Conservation (phyloP, 2,888 invertebrate species). For the Polymixis lichenea region DNA sequence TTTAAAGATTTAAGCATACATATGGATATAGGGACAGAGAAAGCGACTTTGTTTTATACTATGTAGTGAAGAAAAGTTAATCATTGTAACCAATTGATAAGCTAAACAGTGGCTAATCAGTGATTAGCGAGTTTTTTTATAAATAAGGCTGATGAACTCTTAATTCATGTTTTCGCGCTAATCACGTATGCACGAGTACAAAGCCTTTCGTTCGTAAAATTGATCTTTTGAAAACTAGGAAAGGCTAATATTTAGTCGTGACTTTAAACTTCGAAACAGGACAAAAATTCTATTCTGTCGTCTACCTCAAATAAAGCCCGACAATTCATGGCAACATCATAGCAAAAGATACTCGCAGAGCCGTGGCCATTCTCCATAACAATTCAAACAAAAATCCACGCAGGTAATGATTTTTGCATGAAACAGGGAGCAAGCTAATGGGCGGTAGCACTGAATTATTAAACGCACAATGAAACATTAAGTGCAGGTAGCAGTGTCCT, state of each 20-base stretch:
- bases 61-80: no score
- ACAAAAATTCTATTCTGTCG: neutral
- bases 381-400: slow-evolving; percentile 53
- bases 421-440: slow-evolving; percentile 55
- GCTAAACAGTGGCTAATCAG: no score
- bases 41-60: no score
- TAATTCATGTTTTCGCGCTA: neutral
- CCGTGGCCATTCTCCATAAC: slow-evolving; percentile 17
- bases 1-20: no score
- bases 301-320: neutral
- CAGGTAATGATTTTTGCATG: slow-evolving; percentile 61
- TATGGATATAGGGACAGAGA: no score
- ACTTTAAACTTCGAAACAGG: neutral
- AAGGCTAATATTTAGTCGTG: neutral
- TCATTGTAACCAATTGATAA: no score
- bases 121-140: no score
- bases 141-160: no score
- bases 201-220: neutral
- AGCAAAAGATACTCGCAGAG: neutral
- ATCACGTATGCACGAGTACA: neutral
- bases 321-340: slow-evolving; percentile 4
- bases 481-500: slow-evolving; percentile 37
- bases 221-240: neutral
- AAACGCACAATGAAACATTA: slow-evolving; percentile 63
- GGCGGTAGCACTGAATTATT: slow-evolving; percentile 65